Base-by-base conservation (phyloP, 2,797 vertebrate species). In the Pipistrellus pipistrellus region DNA sequence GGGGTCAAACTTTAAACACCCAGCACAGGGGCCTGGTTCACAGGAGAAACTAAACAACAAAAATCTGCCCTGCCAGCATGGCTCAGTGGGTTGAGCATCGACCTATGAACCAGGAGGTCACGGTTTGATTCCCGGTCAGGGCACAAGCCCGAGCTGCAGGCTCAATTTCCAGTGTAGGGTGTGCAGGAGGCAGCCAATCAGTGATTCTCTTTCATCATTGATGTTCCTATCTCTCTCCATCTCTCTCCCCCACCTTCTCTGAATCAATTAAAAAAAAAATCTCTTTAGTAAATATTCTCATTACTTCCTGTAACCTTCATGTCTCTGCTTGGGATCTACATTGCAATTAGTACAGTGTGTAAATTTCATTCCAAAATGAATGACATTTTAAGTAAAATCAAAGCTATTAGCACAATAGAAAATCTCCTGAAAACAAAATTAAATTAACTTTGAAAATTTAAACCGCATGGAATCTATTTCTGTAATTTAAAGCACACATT, bases 401-500 rank as follows among this genome's bases (percentile, higher is more conserved):
- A 90, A 85, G 83, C 91, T 83, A 64, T 93, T 53, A 80, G 71
- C 80, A 80, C 57, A 71, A 88, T 44, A 93, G 92, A 96, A 57
- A 68, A 71, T 59, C 53, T 90, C 78, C 88, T 71, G 51, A 78
- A 95, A 90, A 94, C 81, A 97, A 90, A 95, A 94, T 57, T 46
- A 88, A 85, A 91, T 76, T 78, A 90, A 72, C 69, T 84, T 93
- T 77, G 72, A 82, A 44, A 95, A 90, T 84, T 87, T 76, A 46
- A 88, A 89, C 41, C 30, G 14, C 15, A 38, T 51, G 44, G 32
- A 78, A 77, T 89, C 83, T 30, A 71, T 68, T 90, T 75, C 62
- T 64, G 14, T 64, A 11, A 71, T 66, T 75, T 55, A 73, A 90
- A 85, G 87, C 27, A 77, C 44, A 72, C 21, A 84, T 83, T 57